phyloP scores from a whole-genome alignment of 2,888 invertebrate genomes.

The Neoaliturus tenellus region DNA sequence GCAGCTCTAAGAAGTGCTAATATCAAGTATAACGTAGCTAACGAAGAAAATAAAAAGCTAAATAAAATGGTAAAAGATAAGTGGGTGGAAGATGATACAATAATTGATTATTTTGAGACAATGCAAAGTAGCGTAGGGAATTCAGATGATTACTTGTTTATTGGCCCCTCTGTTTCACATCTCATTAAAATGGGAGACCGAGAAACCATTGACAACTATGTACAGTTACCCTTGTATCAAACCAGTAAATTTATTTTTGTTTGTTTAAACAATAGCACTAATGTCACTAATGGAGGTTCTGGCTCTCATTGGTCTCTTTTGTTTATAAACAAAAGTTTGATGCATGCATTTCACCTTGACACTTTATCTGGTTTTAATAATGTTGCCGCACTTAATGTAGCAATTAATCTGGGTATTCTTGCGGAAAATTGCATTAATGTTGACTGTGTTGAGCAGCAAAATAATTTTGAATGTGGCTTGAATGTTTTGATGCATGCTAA shows the following conservation, averaged over 20 bases:
- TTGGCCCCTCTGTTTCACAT: conserved; percentile 1
- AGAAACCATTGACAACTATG: background rate
- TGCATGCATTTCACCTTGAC: background rate
- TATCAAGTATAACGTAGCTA: background rate
- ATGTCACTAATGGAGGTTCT: background rate
- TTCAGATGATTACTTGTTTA: background rate
- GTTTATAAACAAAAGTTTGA: background rate
- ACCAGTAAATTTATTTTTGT: conserved; percentile 2
- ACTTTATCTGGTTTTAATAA: background rate
- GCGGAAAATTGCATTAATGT: background rate
- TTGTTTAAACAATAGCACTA: background rate
- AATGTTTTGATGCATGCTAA: conserved; percentile 24
- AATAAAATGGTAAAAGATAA: conserved; percentile 7
- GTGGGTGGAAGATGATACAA: background rate
- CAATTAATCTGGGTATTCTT: background rate
- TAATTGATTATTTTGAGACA: background rate
- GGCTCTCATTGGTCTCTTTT: conserved; percentile 30
- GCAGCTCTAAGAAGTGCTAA: background rate
- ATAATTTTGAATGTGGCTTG: background rate
- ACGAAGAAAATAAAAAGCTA: background rate
- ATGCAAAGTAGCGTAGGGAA: background rate
- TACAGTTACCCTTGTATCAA: background rate
- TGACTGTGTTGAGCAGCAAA: background rate
- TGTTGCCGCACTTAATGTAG: background rate
- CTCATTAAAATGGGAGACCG: background rate